Evolutionary conservation across 1,140 invertebrate genomes (phyloP).

Genomic region (Anagrus nilaparvatae): DNA sequence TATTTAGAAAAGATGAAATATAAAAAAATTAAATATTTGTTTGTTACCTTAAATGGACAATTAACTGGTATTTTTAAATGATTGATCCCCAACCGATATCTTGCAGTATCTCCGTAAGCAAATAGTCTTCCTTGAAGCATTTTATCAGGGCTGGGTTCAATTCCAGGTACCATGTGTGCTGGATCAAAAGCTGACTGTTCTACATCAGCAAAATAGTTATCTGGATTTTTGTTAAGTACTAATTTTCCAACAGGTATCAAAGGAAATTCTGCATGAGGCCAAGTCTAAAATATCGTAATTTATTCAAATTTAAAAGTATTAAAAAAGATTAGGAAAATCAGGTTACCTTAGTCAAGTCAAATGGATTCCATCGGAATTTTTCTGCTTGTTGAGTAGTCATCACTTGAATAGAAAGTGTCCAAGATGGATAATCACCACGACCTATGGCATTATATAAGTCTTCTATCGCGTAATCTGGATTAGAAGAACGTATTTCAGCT

Average conservation of each 20-base stretch:
- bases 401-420: conserved; percentile 61
- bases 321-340: too few species aligned
- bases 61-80: too few species aligned
- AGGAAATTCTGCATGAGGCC: conserved; percentile 79
- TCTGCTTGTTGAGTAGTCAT: conserved; percentile 63
- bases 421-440: conserved; percentile 65
- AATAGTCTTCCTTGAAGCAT: conserved; percentile 86
- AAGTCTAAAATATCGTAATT: conserved; percentile 48
- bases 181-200: conserved; percentile 88
- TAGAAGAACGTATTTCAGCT: conserved; percentile 51
- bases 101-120: conserved; percentile 83
- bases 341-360: conserved; percentile 71
- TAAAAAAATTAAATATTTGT: too few species aligned
- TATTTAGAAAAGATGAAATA: too few species aligned
- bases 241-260: conserved; percentile 78
- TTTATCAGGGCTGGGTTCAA: conserved; percentile 80
- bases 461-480: conserved; percentile 75
- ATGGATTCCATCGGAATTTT: conserved; percentile 65
- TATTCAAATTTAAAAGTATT: too few species aligned
- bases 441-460: conserved; percentile 82
- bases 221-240: conserved; percentile 72
- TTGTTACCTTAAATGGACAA: too few species aligned
- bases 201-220: conserved; percentile 82
- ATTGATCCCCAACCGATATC: too few species aligned
- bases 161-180: conserved; percentile 75